Percentiles rank a stretch among this genome's conserved stretches.
phyloP scores from a whole-genome alignment of 2,113 vertebrate genomes.

The Excalfactoria chinensis region DNA sequence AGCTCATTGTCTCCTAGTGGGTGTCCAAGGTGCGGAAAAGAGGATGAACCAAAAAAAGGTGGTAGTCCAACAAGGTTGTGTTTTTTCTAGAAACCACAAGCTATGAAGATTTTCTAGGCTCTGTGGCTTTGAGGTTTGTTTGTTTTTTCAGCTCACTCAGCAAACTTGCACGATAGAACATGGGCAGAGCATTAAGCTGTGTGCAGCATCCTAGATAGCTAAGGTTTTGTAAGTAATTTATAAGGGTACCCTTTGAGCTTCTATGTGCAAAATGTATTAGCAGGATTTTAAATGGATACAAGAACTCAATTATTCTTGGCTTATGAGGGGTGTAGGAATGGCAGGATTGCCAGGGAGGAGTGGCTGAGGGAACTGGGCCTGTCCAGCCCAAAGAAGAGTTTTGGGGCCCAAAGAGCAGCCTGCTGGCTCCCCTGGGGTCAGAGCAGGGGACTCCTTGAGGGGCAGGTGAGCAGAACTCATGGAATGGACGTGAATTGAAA shows the following conservation, averaged over 20 bases:
- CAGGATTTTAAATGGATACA: neutral
- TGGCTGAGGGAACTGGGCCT: neutral
- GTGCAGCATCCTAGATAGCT: neutral
- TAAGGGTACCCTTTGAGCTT: neutral
- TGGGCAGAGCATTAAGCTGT: neutral
- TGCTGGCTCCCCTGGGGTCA: neutral
- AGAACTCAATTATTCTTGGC: neutral
- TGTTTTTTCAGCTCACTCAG: conserved; percentile 5
- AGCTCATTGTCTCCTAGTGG: neutral
- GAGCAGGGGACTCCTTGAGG: neutral
- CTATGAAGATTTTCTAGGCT: neutral
- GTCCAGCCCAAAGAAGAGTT: neutral
- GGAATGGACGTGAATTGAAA: neutral
- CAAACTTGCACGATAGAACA: neutral
- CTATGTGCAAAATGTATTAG: neutral
- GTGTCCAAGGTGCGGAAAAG: neutral
- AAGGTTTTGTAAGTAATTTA: neutral
- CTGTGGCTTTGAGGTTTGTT: neutral
- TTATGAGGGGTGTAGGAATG: accelerated
- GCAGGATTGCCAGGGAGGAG: neutral
- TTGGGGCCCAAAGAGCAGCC: neutral
- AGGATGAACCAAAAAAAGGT: neutral
- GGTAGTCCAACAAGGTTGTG: neutral
- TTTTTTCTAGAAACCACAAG: conserved; percentile 13
- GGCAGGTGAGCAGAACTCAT: neutral